Base-by-base conservation (phyloP, 2,797 vertebrate species). In the Rhadinocentrus ornatus region DNA sequence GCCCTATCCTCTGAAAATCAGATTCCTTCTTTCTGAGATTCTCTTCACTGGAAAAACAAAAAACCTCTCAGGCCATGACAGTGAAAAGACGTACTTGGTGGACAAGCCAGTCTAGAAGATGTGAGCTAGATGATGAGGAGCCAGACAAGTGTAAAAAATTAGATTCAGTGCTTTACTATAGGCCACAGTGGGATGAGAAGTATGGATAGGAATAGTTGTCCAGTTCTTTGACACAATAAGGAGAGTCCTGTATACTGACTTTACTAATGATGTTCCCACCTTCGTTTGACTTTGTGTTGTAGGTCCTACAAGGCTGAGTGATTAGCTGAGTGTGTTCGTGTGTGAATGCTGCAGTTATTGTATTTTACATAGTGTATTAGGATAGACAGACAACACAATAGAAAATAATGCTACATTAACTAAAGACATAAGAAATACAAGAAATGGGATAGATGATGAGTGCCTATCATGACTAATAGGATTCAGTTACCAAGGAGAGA, bases 251-350 rank as follows among this genome's bases (percentile, higher is more conserved):
- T 63, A 22, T 56, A 65, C 32, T 62, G 59, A 62, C 64, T 80
- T 59, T 62, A n/a, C 68, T 73, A 88, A 89, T 84, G 74, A 86
- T 80, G 75, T 86, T 70, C 76, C 75, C 56, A 78, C 62, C 71
- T 66, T 71, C 53, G 44, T 70, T 46, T 67, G 62, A 73, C 58
- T 61, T 55, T 65, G 52, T 16, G 20, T 63, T 58, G 35, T 67
- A 67, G 62, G 57, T 75, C 60, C 53, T 52, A 57, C n/a, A 50
- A 55, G 56, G 35, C 50, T 73, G 56, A 71, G 59, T 74, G 44
- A 69, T 77, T 79, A 56, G 68, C 62, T 29, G 39, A 44, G 57
- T 35, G 57, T 62, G 39, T 16, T 0, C 39, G 22, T 75, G 69
- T 68, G 58, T 65, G 67, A 22, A 59, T 63, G 57, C 62, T 60